phyloP scores from a whole-genome alignment of 2,797 vertebrate species.

The Myoxocephalus aenaeus region DNA sequence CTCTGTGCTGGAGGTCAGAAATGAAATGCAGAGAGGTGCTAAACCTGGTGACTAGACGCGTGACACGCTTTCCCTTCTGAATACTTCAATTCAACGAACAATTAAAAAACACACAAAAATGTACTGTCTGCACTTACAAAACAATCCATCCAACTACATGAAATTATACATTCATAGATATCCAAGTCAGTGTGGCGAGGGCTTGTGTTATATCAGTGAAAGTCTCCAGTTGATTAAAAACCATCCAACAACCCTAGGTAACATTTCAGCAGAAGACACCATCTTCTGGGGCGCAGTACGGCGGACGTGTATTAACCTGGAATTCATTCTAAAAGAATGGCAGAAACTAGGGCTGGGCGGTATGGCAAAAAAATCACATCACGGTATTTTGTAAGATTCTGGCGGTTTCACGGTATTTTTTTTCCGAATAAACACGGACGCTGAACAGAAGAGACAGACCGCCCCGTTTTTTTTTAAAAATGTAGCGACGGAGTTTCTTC shows the following conservation, averaged over 20 bases:
- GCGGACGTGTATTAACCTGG: not conserved
- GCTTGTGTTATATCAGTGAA: not conserved
- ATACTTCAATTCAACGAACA: not conserved
- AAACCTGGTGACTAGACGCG: not conserved
- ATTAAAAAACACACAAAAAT: not conserved
- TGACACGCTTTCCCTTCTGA: not conserved
- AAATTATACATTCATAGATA: not conserved
- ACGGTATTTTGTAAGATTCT: no score
- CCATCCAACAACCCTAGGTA: not conserved
- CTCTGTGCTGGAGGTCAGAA: not conserved
- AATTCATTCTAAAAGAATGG: not conserved
- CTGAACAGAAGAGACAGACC: no score
- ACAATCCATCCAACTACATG: not conserved
- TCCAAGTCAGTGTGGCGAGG: no score
- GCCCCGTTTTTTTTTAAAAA: no score
- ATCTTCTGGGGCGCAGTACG: not conserved
- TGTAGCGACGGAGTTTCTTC: no score
- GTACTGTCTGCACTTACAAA: not conserved
- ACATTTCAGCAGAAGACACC: not conserved
- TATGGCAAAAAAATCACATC: no score
- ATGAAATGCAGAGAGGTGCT: not conserved
- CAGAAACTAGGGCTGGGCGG: not conserved
- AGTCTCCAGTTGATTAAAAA: not conserved
- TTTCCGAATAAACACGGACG: no score
- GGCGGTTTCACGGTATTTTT: no score